Evolutionary conservation across 1,140 invertebrate genomes (phyloP), one percentile per base, ranked within the genome.

Genomic region (Bombus impatiens): DNA sequence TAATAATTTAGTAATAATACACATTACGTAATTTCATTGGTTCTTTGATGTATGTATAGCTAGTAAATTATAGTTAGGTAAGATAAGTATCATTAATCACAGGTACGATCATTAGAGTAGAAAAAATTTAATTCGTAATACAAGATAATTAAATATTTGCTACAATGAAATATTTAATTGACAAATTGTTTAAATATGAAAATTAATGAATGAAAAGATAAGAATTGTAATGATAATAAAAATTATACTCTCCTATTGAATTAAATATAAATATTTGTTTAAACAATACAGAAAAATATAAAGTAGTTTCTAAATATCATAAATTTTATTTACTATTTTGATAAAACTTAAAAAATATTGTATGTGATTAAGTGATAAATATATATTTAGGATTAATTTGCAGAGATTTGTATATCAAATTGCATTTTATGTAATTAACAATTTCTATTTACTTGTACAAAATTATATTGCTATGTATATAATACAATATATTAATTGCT

Each of bases 11-110:
- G 32, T 67, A 25, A 22, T 53, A 5, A 83, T 80, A 47, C 8
- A 22, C 40, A 9, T 79, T 84, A 84, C 35, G 35, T 85, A 85
- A 85, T 32, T 65, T 53, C 13, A 40, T n/a, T 42, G 18, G 35
- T 70, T 70, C 25, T 42, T 53, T 78, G 28, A 35, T n/a, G 4
- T 25, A 35, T 62, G 3, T 62, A n/a, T n/a, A 59, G 25, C 10
- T 62, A 62, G 6, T n/a, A 28, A 59, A 59, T 53, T 53, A 22
- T 53, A 53, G 6, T 53, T 53, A 53, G 47, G 47, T 53, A 53
- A 53, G 1, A 53, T 62, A 37, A 68, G 8, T 35, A 13, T 18
- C 6, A 35, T 37, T 35, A 25, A 18, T n/a, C 0, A 67, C 32
- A n/a, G 12, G 28, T 65, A 65, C 4, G 3, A 15, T 18, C 47